Evolutionary conservation across 2,888 invertebrate genomes (phyloP).

Genomic region (Melangyna quadrimaculata): DNA sequence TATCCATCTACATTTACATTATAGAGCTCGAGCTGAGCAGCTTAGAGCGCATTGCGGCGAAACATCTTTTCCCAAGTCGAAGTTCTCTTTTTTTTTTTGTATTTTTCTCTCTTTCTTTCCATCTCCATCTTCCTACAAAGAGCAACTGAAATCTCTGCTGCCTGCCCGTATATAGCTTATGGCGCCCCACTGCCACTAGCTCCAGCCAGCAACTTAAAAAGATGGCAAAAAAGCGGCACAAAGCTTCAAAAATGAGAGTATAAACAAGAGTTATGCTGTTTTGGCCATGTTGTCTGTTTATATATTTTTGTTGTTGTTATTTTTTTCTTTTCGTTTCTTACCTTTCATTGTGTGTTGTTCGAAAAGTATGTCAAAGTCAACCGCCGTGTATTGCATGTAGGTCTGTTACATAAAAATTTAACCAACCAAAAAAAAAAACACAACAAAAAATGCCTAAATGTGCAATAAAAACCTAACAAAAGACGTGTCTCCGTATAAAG

Average conservation of each 20-base stretch:
- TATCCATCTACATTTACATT: constrained; percentile 18
- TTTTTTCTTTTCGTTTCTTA: neutral
- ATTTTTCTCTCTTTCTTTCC: neutral
- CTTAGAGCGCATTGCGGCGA: constrained; percentile 56
- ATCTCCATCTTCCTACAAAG: constrained; percentile 39
- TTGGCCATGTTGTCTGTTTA: constrained; percentile 31
- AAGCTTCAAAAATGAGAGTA: constrained; percentile 55
- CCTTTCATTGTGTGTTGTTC: constrained; percentile 43
- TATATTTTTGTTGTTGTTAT: neutral
- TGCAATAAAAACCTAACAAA: constrained; percentile 64
- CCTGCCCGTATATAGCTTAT: constrained; percentile 31
- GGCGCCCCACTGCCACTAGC: neutral
- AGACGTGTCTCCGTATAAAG: constrained; percentile 54
- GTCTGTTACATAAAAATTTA: constrained; percentile 67
- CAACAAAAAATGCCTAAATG: constrained; percentile 60
- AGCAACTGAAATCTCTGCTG: constrained; percentile 40
- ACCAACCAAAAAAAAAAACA: constrained; percentile 44
- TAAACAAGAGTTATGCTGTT: constrained; percentile 45
- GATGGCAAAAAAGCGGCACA: constrained; percentile 45
- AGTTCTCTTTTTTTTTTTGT: constrained; percentile 34
- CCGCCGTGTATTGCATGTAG: constrained; percentile 67
- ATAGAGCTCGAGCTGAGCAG: constrained; percentile 14
- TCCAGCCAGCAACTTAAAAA: constrained; percentile 26
- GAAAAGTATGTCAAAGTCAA: constrained; percentile 72
- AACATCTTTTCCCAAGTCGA: constrained; percentile 27